These are phyloP conservation scores for Teleopsis dalmanni DNA, from an alignment of 1,140 invertebrate genomes.

Conservation along the genomic window DNA sequence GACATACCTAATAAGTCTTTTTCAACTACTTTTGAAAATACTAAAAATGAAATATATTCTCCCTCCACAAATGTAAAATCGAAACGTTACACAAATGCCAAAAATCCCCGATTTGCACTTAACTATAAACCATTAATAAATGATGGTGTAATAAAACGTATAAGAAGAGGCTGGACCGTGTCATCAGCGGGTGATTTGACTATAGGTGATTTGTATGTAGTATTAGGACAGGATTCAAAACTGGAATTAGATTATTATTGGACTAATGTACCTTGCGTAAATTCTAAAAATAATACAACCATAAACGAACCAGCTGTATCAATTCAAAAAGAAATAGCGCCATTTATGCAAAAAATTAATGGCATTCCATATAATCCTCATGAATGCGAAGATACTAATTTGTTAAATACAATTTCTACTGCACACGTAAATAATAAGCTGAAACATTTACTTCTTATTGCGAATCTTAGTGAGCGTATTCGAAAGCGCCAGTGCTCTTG, in stretches of 20 bases:
- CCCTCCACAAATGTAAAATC: background rate
- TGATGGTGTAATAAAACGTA: constrained; percentile 48
- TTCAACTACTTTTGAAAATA: too few species aligned
- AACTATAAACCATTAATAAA: constrained; percentile 35
- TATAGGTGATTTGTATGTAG: constrained; percentile 83
- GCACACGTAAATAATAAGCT: constrained; percentile 35
- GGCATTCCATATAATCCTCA: constrained; percentile 32
- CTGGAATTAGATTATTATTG: constrained; percentile 78
- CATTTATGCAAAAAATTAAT: constrained; percentile 9
- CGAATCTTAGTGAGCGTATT: constrained; percentile 38
- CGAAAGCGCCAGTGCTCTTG: constrained; percentile 36
- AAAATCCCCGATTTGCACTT: background rate
- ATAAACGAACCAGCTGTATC: background rate
- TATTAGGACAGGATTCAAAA: constrained; percentile 75
- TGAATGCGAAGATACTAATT: constrained; percentile 37
- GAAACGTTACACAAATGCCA: background rate
- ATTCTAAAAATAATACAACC: background rate
- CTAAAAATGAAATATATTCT: background rate
- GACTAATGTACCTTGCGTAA: constrained; percentile 45
- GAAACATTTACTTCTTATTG: constrained; percentile 39
- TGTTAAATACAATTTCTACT: constrained; percentile 30
- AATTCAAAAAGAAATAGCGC: background rate
- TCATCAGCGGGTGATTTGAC: constrained; percentile 68
- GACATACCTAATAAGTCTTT: too few species aligned
- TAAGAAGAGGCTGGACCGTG: constrained; percentile 70